phyloP scores from a whole-genome alignment of 64 coral and sea anemone species.

The Montipora foliosa region DNA sequence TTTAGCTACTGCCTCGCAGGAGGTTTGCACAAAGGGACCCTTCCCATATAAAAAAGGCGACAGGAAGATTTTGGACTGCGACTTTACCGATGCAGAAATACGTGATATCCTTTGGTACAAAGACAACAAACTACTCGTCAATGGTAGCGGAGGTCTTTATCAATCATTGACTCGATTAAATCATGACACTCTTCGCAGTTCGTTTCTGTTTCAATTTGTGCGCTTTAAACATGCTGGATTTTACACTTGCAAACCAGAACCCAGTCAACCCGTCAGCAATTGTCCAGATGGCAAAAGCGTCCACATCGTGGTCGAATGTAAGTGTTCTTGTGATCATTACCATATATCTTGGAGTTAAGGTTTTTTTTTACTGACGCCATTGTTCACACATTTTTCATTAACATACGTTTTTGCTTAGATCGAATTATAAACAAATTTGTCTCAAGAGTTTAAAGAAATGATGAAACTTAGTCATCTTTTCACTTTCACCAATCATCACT shows the following conservation, averaged over 20 bases:
- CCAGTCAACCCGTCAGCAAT: neutral
- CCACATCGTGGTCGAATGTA: neutral
- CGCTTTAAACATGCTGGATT: neutral
- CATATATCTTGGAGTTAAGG: no score
- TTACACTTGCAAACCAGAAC: neutral
- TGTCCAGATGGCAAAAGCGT: neutral
- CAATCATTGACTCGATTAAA: neutral
- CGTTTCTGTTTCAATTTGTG: neutral
- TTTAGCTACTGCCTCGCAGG: no score
- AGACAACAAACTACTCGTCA: neutral
- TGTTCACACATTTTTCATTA: no score
- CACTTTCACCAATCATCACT: no score
- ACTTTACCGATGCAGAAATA: neutral
- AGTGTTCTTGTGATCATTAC: neutral
- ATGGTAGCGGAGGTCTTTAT: neutral
- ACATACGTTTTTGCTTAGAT: no score
- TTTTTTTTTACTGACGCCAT: no score
- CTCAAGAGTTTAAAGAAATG: no score
- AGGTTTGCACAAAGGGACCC: neutral
- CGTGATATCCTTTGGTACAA: neutral
- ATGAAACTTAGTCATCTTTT: no score
- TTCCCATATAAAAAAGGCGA: neutral
- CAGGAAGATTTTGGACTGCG: neutral
- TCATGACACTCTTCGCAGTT: neutral
- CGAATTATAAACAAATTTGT: no score